Conservation (phyloP, 2,113 vertebrate genomes). For the Mungos mungo region DNA sequence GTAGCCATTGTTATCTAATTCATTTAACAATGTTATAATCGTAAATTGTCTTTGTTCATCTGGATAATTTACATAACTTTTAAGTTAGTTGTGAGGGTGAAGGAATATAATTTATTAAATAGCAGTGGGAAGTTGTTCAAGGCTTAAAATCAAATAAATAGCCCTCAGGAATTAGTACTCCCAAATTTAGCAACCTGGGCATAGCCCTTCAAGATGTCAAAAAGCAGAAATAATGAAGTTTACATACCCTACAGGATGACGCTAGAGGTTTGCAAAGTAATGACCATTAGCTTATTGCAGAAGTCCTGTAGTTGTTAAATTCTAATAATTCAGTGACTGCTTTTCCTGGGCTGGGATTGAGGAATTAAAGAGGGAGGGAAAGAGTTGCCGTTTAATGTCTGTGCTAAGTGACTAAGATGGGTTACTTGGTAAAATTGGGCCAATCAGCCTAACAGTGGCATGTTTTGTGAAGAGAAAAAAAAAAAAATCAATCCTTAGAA, state of each 20-base stretch:
- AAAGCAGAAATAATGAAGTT: background rate
- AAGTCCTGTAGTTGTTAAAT: background rate
- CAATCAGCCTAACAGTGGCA: conserved; percentile 13
- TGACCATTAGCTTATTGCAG: background rate
- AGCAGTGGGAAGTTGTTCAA: conserved; percentile 61
- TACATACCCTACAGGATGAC: background rate
- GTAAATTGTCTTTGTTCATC: conserved; percentile 79
- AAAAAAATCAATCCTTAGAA: conserved; percentile 75
- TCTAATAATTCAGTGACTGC: background rate
- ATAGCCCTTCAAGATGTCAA: conserved; percentile 35
- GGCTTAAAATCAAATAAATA: conserved; percentile 60
- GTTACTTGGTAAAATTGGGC: background rate
- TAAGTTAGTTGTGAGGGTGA: conserved; percentile 77
- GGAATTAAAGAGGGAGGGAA: background rate
- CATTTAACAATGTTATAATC: conserved; percentile 78
- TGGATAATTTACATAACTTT: conserved; percentile 82
- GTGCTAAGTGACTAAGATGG: background rate
- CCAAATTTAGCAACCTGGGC: conserved; percentile 27
- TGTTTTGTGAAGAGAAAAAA: conserved; percentile 57
- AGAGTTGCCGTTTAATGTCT: background rate
- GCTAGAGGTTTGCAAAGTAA: background rate
- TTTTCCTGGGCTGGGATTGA: background rate
- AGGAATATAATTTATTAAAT: conserved; percentile 79
- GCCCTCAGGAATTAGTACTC: background rate
- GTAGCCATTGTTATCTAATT: conserved; percentile 81